Percentiles rank a stretch among this genome's conserved stretches.
Evolutionary conservation across 2,797 vertebrate species (phyloP).

Genomic region (Malurus splendens): DNA sequence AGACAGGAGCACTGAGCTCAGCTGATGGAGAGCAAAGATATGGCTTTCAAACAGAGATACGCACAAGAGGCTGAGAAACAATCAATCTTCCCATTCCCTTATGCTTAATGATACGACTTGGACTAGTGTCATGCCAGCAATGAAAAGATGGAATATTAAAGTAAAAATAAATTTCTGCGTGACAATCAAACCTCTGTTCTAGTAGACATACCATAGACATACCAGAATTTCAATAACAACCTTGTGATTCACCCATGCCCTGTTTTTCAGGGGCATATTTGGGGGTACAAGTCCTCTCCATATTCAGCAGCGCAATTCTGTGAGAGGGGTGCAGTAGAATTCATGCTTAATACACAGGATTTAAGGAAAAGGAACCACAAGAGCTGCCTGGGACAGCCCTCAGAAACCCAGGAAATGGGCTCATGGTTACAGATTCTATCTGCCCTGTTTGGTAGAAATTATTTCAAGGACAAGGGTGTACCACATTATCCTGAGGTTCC

Average conservation of each 20-base stretch:
- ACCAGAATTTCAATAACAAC: not conserved
- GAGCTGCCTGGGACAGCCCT: not conserved
- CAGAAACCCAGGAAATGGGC: not conserved
- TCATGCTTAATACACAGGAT: not conserved
- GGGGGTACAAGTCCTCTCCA: not conserved
- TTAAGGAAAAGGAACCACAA: not conserved
- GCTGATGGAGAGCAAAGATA: not conserved
- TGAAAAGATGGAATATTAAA: not conserved
- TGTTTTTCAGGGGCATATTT: not conserved
- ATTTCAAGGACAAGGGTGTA: not conserved
- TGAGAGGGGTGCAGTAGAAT: accelerated
- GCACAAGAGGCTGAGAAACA: not conserved
- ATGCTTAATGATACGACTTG: not conserved
- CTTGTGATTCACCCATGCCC: not conserved
- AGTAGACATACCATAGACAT: not conserved
- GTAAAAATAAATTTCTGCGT: not conserved
- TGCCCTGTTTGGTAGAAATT: not conserved
- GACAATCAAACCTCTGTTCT: not conserved
- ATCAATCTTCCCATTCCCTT: not conserved
- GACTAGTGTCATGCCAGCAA: not conserved
- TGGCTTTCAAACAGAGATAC: not conserved
- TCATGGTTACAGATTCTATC: not conserved
- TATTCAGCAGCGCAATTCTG: not conserved
- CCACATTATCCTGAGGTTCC: not conserved
- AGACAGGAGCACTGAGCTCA: not conserved